Evolutionary conservation across 2,113 vertebrate genomes (phyloP).

Genomic region (Pagrus major): DNA sequence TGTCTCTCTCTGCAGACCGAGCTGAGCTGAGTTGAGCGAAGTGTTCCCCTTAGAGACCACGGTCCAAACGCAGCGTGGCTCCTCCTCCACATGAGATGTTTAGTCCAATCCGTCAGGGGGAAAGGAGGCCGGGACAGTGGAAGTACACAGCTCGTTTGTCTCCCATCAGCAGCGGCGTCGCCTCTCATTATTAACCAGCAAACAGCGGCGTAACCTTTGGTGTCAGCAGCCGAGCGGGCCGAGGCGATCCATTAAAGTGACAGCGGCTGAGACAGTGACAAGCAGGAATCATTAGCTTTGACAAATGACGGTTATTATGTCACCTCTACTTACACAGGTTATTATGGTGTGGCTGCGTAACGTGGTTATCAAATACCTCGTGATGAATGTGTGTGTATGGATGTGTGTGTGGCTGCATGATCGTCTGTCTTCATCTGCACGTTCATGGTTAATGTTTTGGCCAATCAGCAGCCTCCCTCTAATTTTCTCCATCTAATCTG

Average conservation of each 20-base stretch:
- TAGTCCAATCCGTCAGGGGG: neutral
- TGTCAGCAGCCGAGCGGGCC: slow-evolving; percentile 42
- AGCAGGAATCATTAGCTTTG: slow-evolving; percentile 67
- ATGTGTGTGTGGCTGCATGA: neutral
- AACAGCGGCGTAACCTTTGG: slow-evolving; percentile 58
- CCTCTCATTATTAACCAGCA: slow-evolving; percentile 60
- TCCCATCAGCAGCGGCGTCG: slow-evolving; percentile 27
- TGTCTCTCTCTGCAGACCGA: no score
- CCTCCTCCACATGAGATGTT: no score
- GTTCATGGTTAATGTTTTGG: neutral
- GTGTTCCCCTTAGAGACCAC: neutral
- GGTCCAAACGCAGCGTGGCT: no score
- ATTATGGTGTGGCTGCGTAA: slow-evolving; percentile 19
- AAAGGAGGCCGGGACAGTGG: neutral
- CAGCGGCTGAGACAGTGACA: slow-evolving; percentile 37
- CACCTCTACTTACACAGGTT: slow-evolving; percentile 63
- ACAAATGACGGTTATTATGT: slow-evolving; percentile 66
- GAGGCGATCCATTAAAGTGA: slow-evolving; percentile 47
- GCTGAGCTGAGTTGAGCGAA: no score
- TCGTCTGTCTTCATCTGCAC: neutral
- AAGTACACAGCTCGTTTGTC: slow-evolving; percentile 49
- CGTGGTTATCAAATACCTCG: slow-evolving; percentile 33
- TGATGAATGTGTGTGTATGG: slow-evolving; percentile 28
- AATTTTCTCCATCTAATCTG: neutral
- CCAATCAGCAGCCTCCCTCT: neutral